These are phyloP conservation scores for Drosophila stalkeri DNA, from an alignment of 2,888 invertebrate species.

Conservation along the genomic window DNA sequence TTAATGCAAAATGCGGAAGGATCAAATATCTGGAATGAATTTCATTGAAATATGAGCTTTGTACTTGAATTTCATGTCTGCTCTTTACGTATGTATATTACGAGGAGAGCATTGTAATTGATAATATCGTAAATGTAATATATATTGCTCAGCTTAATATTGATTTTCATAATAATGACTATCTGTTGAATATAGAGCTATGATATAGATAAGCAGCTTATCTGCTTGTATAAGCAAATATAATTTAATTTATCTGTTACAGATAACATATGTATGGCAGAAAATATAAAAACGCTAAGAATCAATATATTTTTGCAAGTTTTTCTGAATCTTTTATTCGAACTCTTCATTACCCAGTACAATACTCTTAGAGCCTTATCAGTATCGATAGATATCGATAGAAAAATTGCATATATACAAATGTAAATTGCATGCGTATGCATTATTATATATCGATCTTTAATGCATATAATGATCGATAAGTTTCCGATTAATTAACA, in stretches of 20 bases:
- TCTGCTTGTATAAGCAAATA: too few relatives aligned
- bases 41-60: neutral
- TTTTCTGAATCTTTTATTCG: too few relatives aligned
- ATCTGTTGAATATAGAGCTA: neutral
- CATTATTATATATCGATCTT: neutral
- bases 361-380: too few relatives aligned
- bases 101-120: too few relatives aligned
- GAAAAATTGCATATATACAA: too few relatives aligned
- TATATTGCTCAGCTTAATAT: neutral
- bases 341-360: too few relatives aligned
- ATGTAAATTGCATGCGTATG: too few relatives aligned
- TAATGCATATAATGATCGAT: neutral
- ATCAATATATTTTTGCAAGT: neutral
- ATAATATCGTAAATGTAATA: neutral
- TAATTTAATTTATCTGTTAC: too few relatives aligned
- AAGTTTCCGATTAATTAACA: neutral
- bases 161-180: neutral
- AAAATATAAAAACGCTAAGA: neutral
- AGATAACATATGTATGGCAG: too few relatives aligned
- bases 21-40: neutral
- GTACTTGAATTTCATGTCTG: neutral
- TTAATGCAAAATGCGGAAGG: conserved; percentile 6
- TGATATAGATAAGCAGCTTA: neutral
- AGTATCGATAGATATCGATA: too few relatives aligned
- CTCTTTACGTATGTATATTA: neutral